phyloP scores from a whole-genome alignment of 2,797 vertebrate genomes.

The Neosalanx taihuensis region DNA sequence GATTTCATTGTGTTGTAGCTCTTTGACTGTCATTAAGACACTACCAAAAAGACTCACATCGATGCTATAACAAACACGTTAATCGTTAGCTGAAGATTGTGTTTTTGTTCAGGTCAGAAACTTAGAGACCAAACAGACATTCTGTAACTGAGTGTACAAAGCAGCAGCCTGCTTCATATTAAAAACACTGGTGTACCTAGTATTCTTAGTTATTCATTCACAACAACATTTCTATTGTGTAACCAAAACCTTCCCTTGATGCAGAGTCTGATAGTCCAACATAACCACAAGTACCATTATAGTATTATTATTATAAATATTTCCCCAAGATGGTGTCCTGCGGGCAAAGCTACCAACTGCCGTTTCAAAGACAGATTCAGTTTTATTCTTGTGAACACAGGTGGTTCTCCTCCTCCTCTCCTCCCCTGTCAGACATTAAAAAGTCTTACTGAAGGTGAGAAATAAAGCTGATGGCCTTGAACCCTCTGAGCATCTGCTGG shows the following conservation, averaged over 20 bases:
- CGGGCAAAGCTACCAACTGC: neutral
- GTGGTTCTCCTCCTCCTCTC: conserved; percentile 20
- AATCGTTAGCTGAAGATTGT: too few relatives aligned
- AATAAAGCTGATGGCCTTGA: conserved; percentile 63
- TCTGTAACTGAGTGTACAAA: too few relatives aligned
- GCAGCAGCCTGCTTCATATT: too few relatives aligned
- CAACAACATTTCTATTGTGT: neutral
- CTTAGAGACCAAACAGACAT: too few relatives aligned
- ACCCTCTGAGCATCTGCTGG: conserved; percentile 57
- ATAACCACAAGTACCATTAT: neutral
- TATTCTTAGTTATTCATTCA: neutral
- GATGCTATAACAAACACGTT: too few relatives aligned
- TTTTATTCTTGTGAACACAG: conserved; percentile 19
- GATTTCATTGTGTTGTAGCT: too few relatives aligned
- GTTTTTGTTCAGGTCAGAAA: too few relatives aligned
- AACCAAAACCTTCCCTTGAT: neutral
- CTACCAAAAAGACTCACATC: too few relatives aligned
- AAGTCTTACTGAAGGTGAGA: conserved; percentile 45
- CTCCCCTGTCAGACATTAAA: conserved; percentile 57
- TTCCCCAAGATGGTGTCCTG: neutral
- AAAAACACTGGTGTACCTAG: neutral
- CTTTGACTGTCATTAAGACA: too few relatives aligned
- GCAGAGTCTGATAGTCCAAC: neutral
- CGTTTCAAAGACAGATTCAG: neutral
- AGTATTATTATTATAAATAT: too few relatives aligned